Evolutionary conservation across 2,113 vertebrate genomes (phyloP).

Genomic region (Macrotus californicus): DNA sequence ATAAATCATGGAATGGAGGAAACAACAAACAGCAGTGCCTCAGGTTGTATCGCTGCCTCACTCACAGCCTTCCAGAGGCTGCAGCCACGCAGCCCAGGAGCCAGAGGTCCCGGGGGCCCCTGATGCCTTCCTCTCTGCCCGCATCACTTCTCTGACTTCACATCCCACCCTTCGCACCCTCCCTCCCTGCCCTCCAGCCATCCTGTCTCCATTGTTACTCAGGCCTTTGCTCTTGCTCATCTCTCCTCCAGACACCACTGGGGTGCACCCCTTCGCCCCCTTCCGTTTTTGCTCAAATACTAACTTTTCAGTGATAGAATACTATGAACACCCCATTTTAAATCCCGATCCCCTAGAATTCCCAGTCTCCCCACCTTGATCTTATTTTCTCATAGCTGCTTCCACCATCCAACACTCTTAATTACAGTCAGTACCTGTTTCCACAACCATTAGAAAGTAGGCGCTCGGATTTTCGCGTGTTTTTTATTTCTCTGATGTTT

Average conservation of each 20-base stretch:
- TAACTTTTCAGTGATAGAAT: background rate
- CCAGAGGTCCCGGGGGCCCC: background rate
- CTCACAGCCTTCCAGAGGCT: background rate
- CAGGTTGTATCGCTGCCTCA: background rate
- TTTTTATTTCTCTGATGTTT: background rate
- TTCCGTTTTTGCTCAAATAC: background rate
- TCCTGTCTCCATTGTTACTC: background rate
- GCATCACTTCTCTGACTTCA: background rate
- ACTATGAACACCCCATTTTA: background rate
- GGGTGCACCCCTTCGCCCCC: background rate
- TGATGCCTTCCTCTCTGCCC: background rate
- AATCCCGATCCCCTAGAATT: background rate
- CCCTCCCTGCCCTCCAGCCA: no score
- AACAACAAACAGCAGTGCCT: background rate
- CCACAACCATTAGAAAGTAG: background rate
- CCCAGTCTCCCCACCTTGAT: background rate
- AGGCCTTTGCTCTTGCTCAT: background rate
- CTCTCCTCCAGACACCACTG: background rate
- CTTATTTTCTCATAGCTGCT: background rate
- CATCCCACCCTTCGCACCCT: no score
- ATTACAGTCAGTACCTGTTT: background rate
- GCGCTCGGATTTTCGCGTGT: background rate
- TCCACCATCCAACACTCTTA: background rate
- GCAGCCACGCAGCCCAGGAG: background rate
- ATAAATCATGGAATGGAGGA: background rate